Percentiles rank a stretch among this genome's conserved stretches.
Evolutionary conservation across 2,113 vertebrate genomes (phyloP).

Genomic region (Pica pica): DNA sequence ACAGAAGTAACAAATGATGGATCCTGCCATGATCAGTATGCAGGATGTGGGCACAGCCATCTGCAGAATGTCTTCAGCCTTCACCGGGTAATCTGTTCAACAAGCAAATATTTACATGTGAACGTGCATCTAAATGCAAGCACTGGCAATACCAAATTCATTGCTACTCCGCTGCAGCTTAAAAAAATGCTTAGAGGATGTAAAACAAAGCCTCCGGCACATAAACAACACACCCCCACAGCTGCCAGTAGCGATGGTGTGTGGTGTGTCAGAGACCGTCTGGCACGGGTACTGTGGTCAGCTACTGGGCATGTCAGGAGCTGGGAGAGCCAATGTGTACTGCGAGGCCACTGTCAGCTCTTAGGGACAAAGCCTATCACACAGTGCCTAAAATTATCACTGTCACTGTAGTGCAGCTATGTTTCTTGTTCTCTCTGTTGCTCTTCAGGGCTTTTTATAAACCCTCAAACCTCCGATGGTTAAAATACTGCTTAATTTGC

Average conservation of each 20-base stretch:
- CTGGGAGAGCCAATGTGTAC: not conserved
- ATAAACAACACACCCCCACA: not conserved
- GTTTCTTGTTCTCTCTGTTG: not conserved
- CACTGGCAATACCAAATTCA: not conserved
- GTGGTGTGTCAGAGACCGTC: not conserved
- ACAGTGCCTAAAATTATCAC: not conserved
- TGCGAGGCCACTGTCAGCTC: not conserved
- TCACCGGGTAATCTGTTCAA: constrained; percentile 40
- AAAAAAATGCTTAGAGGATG: not conserved
- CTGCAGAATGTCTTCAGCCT: constrained; percentile 19
- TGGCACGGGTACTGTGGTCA: not conserved
- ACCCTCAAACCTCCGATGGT: not conserved
- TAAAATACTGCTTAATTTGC: not conserved
- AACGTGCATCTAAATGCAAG: not conserved
- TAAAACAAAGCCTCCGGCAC: not conserved
- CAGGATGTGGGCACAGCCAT: constrained; percentile 45
- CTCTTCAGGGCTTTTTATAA: not conserved
- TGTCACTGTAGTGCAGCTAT: not conserved
- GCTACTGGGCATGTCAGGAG: not conserved
- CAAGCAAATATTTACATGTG: not conserved
- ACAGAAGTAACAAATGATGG: constrained; percentile 53
- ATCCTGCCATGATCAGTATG: constrained; percentile 3
- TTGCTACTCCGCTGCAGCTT: not conserved
- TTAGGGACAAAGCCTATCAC: not conserved
- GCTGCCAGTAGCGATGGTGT: fast-evolving